Evolutionary conservation across 2,113 vertebrate species (phyloP).

Genomic region (Caloenas nicobarica): DNA sequence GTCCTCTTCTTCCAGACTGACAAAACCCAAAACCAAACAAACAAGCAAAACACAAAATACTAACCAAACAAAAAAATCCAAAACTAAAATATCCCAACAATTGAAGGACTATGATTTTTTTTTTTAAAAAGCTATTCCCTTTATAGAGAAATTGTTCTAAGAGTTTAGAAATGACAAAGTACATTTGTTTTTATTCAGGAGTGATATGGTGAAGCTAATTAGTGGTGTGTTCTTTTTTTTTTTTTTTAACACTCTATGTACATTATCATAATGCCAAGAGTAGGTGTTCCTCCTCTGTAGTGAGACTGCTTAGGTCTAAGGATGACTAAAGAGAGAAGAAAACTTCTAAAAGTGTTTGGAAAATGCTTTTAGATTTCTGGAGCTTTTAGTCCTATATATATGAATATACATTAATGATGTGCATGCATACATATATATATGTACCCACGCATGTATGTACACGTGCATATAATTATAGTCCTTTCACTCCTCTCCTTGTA

Average conservation of each 20-base stretch:
- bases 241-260: slow-evolving; percentile 22
- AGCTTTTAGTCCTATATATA: background rate
- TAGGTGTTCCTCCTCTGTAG: slow-evolving; percentile 18
- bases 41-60: background rate
- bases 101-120: background rate
- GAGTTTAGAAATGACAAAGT: background rate
- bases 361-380: slow-evolving; percentile 22
- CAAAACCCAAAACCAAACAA: background rate
- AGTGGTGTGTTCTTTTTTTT: background rate
- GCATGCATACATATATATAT: background rate
- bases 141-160: background rate
- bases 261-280: slow-evolving; percentile 30
- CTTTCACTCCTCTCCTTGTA: background rate
- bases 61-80: background rate
- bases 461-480: background rate
- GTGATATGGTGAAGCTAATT: slow-evolving; percentile 36
- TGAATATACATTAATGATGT: background rate
- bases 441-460: background rate
- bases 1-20: background rate
- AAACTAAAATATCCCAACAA: background rate
- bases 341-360: background rate
- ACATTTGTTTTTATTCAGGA: slow-evolving; percentile 46
- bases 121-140: background rate
- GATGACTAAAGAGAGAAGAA: slow-evolving; percentile 8
- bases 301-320: slow-evolving; percentile 30